Conservation (phyloP, 2,113 vertebrate species). For the Chamaetylas fuelleborni region DNA sequence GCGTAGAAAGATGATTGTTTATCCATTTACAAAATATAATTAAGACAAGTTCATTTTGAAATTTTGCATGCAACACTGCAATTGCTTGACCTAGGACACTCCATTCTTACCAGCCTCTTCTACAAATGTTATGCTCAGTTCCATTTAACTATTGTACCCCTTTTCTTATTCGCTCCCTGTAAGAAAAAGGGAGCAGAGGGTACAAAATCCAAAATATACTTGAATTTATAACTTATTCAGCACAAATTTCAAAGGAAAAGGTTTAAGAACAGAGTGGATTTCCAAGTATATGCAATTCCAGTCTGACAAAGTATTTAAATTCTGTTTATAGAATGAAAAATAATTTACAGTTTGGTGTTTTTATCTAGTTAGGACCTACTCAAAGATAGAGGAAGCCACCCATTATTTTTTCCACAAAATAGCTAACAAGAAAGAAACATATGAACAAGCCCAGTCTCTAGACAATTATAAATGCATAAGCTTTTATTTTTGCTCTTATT, state of each 20-base stretch:
- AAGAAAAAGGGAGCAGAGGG: not conserved
- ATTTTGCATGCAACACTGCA: slow-evolving; percentile 80
- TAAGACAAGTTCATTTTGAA: slow-evolving; percentile 68
- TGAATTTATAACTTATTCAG: slow-evolving; percentile 25
- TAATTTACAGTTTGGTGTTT: slow-evolving; percentile 10
- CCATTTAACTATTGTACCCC: slow-evolving; percentile 2
- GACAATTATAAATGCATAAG: slow-evolving; percentile 55
- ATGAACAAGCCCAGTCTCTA: not conserved
- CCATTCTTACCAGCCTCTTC: slow-evolving; percentile 76
- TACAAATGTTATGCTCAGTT: slow-evolving; percentile 47
- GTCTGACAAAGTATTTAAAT: not conserved
- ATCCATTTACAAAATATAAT: slow-evolving; percentile 79
- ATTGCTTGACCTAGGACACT: slow-evolving; percentile 72
- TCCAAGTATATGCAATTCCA: not conserved
- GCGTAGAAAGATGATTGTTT: slow-evolving; percentile 81
- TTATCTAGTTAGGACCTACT: slow-evolving; percentile 10
- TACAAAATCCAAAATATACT: slow-evolving; percentile 16
- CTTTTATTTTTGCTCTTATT: not conserved
- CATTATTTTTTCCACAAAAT: slow-evolving; percentile 11
- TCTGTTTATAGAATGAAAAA: slow-evolving; percentile 4
- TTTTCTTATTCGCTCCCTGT: not conserved
- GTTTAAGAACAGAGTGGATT: slow-evolving; percentile 2
- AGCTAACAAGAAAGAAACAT: slow-evolving; percentile 35
- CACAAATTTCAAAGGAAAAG: slow-evolving; percentile 21
- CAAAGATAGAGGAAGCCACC: slow-evolving; percentile 25